A percentile compares a stretch with the other conserved stretches of the same genome.
phyloP scores from a whole-genome alignment of 1,140 invertebrate genomes.

The Polypedilum pembai region DNA sequence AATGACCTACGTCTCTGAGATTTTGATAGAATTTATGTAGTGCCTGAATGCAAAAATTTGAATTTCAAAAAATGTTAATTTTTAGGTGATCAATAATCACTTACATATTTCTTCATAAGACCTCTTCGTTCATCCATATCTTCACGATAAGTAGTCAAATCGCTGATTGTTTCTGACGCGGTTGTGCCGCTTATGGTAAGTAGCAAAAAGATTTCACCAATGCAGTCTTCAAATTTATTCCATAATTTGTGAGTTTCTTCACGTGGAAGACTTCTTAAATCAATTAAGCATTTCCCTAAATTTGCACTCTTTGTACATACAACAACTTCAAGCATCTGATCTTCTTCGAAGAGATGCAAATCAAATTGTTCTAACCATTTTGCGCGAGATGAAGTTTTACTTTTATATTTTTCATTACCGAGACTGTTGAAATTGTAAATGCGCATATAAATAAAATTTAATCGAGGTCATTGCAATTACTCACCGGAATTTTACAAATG shows the following conservation, averaged over 20 bases:
- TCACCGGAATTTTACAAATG: slow-evolving; percentile 94
- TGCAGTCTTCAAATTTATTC: slow-evolving; percentile 80
- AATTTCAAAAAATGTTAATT: neutral
- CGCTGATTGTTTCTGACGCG: slow-evolving; percentile 84
- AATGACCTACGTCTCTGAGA: slow-evolving; percentile 74
- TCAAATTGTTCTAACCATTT: slow-evolving; percentile 97
- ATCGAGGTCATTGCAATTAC: slow-evolving; percentile 29
- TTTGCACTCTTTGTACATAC: slow-evolving; percentile 75
- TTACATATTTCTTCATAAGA: slow-evolving; percentile 72
- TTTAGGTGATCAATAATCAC: slow-evolving; percentile 32
- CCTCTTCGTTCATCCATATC: slow-evolving; percentile 59
- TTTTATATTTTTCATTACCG: slow-evolving; percentile 97
- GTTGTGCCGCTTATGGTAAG: slow-evolving; percentile 92
- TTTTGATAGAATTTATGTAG: slow-evolving; percentile 63
- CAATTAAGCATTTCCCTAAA: slow-evolving; percentile 49
- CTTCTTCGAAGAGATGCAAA: slow-evolving; percentile 89
- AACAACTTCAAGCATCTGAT: slow-evolving; percentile 80
- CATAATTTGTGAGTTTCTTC: slow-evolving; percentile 88
- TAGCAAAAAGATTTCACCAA: slow-evolving; percentile 78
- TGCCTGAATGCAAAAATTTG: slow-evolving; percentile 44
- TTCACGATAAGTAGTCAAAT: slow-evolving; percentile 75
- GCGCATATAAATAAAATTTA: neutral
- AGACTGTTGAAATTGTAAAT: slow-evolving; percentile 54
- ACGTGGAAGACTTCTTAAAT: slow-evolving; percentile 73
- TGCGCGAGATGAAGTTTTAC: slow-evolving; percentile 80